Base-by-base conservation (phyloP, 2,888 invertebrate species). In the Ametastegia equiseti region DNA sequence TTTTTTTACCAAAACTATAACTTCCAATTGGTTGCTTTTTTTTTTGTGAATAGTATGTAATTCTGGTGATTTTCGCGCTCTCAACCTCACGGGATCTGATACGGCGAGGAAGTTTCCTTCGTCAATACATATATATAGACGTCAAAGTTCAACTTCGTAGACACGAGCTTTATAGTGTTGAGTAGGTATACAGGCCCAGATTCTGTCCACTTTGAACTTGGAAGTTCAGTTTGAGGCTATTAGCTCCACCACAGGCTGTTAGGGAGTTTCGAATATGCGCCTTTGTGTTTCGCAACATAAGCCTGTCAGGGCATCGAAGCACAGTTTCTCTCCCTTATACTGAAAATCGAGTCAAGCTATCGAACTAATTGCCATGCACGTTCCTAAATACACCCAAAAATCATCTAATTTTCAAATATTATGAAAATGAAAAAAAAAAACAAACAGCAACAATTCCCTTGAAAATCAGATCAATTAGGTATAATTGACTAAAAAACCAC, bases 141-240 rank as follows among this genome's bases (percentile, higher is more conserved):
- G 30, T 54, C 27, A 36, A 75, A 54, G 54, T 33, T 75, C 13
- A 54, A 50, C 73, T 15, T 75, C 19, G 45, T 33, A 19, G 9
- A 75, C 33, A 54, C 15, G 19, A 50, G 19, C 50, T 47, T 30
- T n/a, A n/a, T n/a, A 30, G 71, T 71, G 27, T 54, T 19, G 36
- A 47, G 47, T 45, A 6, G 13, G n/a, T 65, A 15, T 47, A n/a
- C 13, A n/a, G 42, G 30, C 1, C 73, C 36, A 33, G 36, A 50
- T 75, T 75, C 42, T 36, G 73, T 54, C 73, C 73, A 36, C 73
- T 75, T 75, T 75, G 73, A 75, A 75, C 54, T 75, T 50, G 0
- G 73, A 50, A 36, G 73, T 50, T 50, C 4, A 5, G 5, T 0
- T 27, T n/a, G 71, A 50, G 36, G 36, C 73, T 50, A 54, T 75